Conservation (phyloP, 2,113 vertebrate genomes). For the Oreochromis tanganicae region DNA sequence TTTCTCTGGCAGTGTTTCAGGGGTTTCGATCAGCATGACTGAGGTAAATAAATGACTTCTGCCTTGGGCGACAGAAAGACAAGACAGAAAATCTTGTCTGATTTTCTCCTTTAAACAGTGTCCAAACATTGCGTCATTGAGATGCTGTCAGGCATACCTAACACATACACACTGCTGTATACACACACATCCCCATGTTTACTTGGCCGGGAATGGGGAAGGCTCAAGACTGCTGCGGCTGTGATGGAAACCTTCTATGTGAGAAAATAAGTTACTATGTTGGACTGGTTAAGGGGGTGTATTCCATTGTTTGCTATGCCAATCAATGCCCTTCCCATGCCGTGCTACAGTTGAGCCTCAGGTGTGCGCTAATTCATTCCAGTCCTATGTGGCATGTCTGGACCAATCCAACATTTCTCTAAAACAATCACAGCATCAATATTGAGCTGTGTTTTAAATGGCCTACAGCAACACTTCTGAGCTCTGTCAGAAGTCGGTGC, state of each 20-base stretch:
- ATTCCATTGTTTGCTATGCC: background rate
- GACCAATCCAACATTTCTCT: background rate
- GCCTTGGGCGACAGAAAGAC: background rate
- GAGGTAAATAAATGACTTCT: slow-evolving; percentile 23
- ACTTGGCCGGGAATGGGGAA: background rate
- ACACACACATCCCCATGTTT: background rate
- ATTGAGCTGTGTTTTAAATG: slow-evolving; percentile 41
- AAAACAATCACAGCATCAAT: background rate
- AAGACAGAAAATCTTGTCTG: background rate
- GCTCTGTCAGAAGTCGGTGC: background rate
- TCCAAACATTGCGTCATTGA: slow-evolving; percentile 14
- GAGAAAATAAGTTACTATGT: background rate
- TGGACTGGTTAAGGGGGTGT: background rate
- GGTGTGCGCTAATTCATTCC: background rate
- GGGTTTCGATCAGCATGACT: slow-evolving; percentile 18
- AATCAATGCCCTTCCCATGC: background rate
- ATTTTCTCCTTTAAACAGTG: slow-evolving; percentile 2
- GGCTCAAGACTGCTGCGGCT: background rate
- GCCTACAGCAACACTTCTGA: slow-evolving; percentile 25
- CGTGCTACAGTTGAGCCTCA: background rate
- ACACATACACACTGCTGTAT: background rate
- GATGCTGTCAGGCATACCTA: background rate
- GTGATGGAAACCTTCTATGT: background rate
- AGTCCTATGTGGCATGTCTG: background rate
- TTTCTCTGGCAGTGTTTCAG: slow-evolving; percentile 17